These are phyloP conservation scores for Eudasyphora cyanicolor DNA, from an alignment of 2,888 invertebrate genomes.

Conservation along the genomic window DNA sequence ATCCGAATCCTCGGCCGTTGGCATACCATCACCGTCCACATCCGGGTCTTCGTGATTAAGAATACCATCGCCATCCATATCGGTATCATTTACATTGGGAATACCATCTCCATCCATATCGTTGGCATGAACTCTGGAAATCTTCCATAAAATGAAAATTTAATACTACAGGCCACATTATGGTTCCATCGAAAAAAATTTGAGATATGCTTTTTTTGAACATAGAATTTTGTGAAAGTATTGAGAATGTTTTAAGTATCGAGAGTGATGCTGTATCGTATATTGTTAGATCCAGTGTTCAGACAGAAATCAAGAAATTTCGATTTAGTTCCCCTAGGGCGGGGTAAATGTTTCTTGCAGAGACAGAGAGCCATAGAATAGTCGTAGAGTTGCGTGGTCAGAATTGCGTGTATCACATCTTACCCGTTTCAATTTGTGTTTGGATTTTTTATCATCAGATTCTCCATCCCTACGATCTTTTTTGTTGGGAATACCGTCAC, in stretches of 20 bases:
- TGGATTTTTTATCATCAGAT: slow-evolving; percentile 61
- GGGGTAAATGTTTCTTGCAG: background rate
- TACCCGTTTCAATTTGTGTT: slow-evolving; percentile 18
- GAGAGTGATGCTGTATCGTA: too few relatives aligned
- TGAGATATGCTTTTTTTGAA: background rate
- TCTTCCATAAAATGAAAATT: slow-evolving; percentile 75
- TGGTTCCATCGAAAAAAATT: background rate
- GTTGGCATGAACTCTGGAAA: slow-evolving; percentile 70
- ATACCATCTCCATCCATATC: slow-evolving; percentile 74
- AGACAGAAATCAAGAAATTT: too few relatives aligned
- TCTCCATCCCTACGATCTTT: slow-evolving; percentile 72
- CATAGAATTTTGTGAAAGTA: too few relatives aligned
- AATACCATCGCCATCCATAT: slow-evolving; percentile 73
- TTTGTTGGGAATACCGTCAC: slow-evolving; percentile 70
- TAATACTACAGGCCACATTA: background rate
- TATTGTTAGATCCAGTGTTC: background rate
- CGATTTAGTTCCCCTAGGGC: too few relatives aligned
- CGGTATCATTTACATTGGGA: slow-evolving; percentile 79
- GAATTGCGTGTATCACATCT: background rate
- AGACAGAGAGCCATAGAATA: background rate
- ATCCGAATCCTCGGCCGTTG: slow-evolving; percentile 72
- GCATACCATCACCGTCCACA: slow-evolving; percentile 69
- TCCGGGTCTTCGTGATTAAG: slow-evolving; percentile 64
- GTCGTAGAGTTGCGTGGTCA: background rate
- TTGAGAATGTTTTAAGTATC: too few relatives aligned